phyloP scores from a whole-genome alignment of 2,888 invertebrate genomes.

The Lathronympha strigana region DNA sequence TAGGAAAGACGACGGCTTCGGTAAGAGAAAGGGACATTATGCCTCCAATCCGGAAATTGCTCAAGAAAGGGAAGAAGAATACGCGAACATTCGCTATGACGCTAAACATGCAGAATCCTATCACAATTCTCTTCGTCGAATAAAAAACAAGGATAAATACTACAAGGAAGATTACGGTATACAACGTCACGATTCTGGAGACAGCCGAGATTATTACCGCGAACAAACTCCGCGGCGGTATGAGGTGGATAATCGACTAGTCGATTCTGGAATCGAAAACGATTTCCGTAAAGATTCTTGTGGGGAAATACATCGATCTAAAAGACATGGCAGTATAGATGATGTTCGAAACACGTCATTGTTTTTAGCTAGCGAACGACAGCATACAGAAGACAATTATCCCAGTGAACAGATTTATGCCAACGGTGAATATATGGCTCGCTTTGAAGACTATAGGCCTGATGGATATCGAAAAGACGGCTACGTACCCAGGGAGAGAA shows the following conservation, averaged over 20 bases:
- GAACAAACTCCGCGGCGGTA: constrained; percentile 75
- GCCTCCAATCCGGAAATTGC: constrained; percentile 86
- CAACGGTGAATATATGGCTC: constrained; percentile 72
- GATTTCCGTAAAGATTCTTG: constrained; percentile 90
- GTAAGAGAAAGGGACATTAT: constrained; percentile 81
- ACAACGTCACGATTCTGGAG: constrained; percentile 75
- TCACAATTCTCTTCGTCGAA: constrained; percentile 86
- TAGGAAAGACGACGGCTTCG: constrained; percentile 75
- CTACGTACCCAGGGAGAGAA: constrained; percentile 74
- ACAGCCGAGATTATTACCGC: constrained; percentile 78
- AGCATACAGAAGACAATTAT: constrained; percentile 88
- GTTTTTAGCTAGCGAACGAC: constrained; percentile 89
- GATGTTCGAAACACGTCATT: constrained; percentile 87
- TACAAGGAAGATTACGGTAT: constrained; percentile 67
- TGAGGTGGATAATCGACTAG: constrained; percentile 85
- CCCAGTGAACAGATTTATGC: constrained; percentile 78
- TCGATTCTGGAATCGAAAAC: constrained; percentile 92
- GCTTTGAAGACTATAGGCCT: constrained; percentile 66
- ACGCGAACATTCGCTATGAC: constrained; percentile 72
- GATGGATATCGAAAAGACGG: constrained; percentile 69
- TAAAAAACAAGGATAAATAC: constrained; percentile 80
- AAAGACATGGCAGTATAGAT: constrained; percentile 86
- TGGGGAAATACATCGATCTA: constrained; percentile 75
- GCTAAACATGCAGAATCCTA: constrained; percentile 76
- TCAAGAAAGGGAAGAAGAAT: constrained; percentile 78